Evolutionary conservation across 2,113 vertebrate genomes (phyloP).

Genomic region (Chinchilla lanigera): DNA sequence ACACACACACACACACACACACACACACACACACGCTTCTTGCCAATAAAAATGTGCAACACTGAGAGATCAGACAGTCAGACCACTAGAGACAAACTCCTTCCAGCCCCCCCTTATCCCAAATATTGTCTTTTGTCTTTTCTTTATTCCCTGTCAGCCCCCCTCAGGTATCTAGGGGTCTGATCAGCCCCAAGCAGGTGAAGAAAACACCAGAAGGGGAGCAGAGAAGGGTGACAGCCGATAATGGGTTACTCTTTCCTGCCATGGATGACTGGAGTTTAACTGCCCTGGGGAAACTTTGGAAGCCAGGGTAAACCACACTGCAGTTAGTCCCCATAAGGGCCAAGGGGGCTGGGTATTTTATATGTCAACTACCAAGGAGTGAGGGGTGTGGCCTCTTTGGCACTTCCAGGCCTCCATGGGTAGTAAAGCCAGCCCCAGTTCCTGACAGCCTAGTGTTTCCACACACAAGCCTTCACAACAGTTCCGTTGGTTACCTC

Average conservation of each 20-base stretch:
- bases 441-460: not conserved
- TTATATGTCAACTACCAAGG: not conserved
- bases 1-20: too few relatives aligned
- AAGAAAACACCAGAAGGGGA: not conserved
- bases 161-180: not conserved
- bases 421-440: not conserved
- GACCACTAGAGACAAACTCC: not conserved
- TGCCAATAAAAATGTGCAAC: not conserved
- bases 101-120: not conserved
- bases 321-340: not conserved
- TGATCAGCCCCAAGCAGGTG: not conserved
- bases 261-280: not conserved
- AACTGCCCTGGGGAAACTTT: not conserved
- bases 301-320: not conserved
- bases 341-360: not conserved
- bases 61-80: not conserved
- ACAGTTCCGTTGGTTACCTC: not conserved
- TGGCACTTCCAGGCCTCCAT: not conserved
- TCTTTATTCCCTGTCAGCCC: not conserved
- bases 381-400: not conserved
- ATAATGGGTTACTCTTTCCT: not conserved
- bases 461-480: not conserved
- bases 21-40: not conserved
- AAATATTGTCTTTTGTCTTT: not conserved
- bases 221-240: not conserved